phyloP scores from a whole-genome alignment of 37 sponge, comb jelly and placozoan genomes.

The Chondrilla cf. caribensis region DNA sequence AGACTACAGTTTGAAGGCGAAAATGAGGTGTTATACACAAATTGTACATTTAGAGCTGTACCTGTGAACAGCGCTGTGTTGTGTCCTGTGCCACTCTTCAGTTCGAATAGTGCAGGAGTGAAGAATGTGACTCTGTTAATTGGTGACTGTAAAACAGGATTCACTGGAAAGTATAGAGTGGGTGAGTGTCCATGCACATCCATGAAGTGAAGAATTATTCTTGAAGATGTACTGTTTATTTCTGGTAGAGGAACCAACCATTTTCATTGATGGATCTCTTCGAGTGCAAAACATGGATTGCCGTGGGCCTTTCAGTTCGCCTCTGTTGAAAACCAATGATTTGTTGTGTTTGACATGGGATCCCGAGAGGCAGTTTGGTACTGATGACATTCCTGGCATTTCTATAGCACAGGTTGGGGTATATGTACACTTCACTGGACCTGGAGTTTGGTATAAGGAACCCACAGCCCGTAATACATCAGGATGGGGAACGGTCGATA shows the following conservation, averaged over 20 bases:
- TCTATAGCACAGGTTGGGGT: not conserved
- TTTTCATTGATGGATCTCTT: too few relatives aligned
- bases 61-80: too few relatives aligned
- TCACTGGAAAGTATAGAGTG: conserved; percentile 1
- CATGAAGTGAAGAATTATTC: too few relatives aligned
- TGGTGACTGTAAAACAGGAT: not conserved
- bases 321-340: not conserved
- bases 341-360: not conserved
- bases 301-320: not conserved
- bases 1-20: not conserved
- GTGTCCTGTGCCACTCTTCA: conserved; percentile 21
- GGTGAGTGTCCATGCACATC: not conserved
- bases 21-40: not conserved
- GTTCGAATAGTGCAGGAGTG: not conserved
- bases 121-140: not conserved
- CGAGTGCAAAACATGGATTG: too few relatives aligned
- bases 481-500: not conserved
- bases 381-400: not conserved
- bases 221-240: too few relatives aligned
- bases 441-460: not conserved
- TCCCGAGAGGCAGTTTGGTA: not conserved
- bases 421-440: not conserved
- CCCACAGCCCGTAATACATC: not conserved
- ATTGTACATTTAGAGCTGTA: not conserved
- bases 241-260: too few relatives aligned